phyloP scores from a whole-genome alignment of 1,140 invertebrate genomes.

The Diploscapter pachys region DNA sequence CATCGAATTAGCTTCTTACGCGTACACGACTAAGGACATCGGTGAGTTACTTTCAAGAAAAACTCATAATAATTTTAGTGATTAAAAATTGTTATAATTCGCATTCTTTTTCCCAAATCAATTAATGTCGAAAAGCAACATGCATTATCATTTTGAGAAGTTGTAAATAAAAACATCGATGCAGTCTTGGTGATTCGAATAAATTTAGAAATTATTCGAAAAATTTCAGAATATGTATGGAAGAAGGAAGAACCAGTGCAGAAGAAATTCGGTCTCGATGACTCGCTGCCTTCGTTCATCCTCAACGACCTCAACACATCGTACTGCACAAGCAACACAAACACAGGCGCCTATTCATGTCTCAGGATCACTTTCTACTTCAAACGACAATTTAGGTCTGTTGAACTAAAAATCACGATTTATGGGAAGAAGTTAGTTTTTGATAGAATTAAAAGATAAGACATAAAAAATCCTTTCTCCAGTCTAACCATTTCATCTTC shows the following conservation, averaged over 20 bases:
- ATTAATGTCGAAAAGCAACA: too few species aligned
- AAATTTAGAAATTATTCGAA: background rate
- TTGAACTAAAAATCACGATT: constrained; percentile 11
- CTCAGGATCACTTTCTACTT: constrained; percentile 32
- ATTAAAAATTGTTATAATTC: too few species aligned
- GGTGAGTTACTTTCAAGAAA: constrained; percentile 28
- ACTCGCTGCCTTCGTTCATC: constrained; percentile 78
- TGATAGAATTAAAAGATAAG: too few species aligned
- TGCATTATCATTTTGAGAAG: too few species aligned
- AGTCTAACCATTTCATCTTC: background rate
- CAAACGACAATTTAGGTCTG: constrained; percentile 36
- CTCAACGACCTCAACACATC: constrained; percentile 70
- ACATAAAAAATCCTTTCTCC: too few species aligned
- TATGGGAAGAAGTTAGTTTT: background rate
- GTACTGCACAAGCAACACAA: constrained; percentile 36
- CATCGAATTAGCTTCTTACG: constrained; percentile 75
- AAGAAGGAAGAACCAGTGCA: constrained; percentile 91
- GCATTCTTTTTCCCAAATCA: too few species aligned
- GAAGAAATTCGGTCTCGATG: constrained; percentile 84
- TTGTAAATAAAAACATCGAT: too few species aligned
- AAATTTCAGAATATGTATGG: constrained; percentile 66
- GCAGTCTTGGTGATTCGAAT: background rate
- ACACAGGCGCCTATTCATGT: constrained; percentile 39
- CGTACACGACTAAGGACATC: constrained; percentile 53
- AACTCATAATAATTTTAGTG: too few species aligned